A percentile compares a stretch with the other conserved stretches of the same genome.
Evolutionary conservation across 2,888 invertebrate genomes (phyloP).

Genomic region (Ormyrus pomaceus): DNA sequence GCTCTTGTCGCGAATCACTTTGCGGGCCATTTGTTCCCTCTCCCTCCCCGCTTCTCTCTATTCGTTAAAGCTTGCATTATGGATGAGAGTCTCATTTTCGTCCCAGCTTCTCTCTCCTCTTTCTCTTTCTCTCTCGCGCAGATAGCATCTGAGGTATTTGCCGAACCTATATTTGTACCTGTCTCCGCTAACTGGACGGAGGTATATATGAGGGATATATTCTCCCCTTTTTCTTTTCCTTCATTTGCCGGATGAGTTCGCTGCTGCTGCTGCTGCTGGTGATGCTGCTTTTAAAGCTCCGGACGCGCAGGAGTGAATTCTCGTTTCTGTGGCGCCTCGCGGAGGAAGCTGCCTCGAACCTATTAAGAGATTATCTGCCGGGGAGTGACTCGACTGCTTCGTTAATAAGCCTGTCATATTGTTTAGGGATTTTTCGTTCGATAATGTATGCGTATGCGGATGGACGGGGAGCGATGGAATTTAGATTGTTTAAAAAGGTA

Average conservation of each 20-base stretch:
- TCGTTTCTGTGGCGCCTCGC: slow-evolving; percentile 1
- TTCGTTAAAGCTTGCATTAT: slow-evolving; percentile 48
- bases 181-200: slow-evolving; percentile 41
- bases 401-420: slow-evolving; percentile 2
- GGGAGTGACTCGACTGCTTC: slow-evolving; percentile 30
- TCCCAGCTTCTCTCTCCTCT: not conserved
- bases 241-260: not conserved
- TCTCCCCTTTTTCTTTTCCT: slow-evolving; percentile 33
- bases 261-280: not conserved
- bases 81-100: slow-evolving; percentile 52
- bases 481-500: too few relatives aligned
- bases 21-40: slow-evolving; percentile 50
- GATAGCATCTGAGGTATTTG: slow-evolving; percentile 41
- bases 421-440: slow-evolving; percentile 7
- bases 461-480: not conserved
- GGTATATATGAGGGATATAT: slow-evolving; percentile 25
- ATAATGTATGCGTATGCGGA: too few relatives aligned
- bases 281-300: not conserved
- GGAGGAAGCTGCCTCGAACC: not conserved
- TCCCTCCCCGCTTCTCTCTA: slow-evolving; percentile 10
- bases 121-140: not conserved
- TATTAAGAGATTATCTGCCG: slow-evolving; percentile 39
- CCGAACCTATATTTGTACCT: slow-evolving; percentile 57
- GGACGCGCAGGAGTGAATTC: not conserved
- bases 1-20: slow-evolving; percentile 51